Evolutionary conservation across 2,888 invertebrate species (phyloP), one percentile per base, ranked within the genome.

Genomic region (Nephrocerus scutellatus): DNA sequence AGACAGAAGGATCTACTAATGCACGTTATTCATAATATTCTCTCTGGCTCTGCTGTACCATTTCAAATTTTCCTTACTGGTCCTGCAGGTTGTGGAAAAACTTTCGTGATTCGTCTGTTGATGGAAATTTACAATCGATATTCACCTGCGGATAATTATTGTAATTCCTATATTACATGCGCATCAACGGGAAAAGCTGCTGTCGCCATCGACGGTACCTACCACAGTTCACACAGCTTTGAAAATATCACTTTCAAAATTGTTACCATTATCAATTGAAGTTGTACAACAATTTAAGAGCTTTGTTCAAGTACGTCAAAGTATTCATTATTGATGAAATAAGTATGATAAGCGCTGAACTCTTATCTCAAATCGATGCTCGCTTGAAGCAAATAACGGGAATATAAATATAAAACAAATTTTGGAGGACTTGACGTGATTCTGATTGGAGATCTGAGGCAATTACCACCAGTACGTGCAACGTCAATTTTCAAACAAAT

Each of bases 101-200:
- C 61, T 12, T 65, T 60, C 36, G 50, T 60, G 9, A 63, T 67
- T 7, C 60, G 61, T 54, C 47, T 59, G 0, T 29, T 69, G 1
- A 64, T 63, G 62, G 66, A 66, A 53, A 67, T 61, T 41, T 64
- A 64, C 34, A 68, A 68, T 40, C 37, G 66, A 21, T 67, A 46
- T 41, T 37, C 59, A 26, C 50, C 55, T 38, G 57, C 41, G 25
- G 57, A 66, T 55, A 58, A 55, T 8, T 50, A 39, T 43, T 61
- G 53, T 50, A 64, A 68, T 51, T 53, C 63, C 4, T 67, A 62
- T 43, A 53, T 67, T 16, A 43, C 59, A 37, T 64, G 63, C 48
- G 65, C 62, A 12, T 60, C 60, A 30, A 62, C 61, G 12, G 63
- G 60, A 4, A 63, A 64, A 50, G 63, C 62, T 39, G 63, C 64